These are phyloP conservation scores for Polypedilum vanderplanki DNA, from an alignment of 1,140 invertebrate genomes.

Conservation along the genomic window DNA sequence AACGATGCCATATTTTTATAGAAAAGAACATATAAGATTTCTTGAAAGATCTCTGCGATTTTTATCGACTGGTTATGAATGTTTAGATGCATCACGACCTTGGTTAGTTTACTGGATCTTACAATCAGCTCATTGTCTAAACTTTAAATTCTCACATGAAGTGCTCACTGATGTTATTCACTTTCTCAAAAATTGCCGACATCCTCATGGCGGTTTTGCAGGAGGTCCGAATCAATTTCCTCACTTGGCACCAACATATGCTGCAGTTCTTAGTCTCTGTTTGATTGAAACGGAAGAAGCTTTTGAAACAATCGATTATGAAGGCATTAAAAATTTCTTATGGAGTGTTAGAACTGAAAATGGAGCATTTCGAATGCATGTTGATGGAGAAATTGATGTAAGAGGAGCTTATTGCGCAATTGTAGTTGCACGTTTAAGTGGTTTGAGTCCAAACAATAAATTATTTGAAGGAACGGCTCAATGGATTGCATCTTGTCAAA, in stretches of 20 bases:
- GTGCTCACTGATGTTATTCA: conserved; percentile 58
- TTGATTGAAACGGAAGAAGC: conserved; percentile 83
- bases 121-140: conserved; percentile 79
- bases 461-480: conserved; percentile 80
- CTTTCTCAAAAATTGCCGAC: conserved; percentile 72
- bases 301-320: conserved; percentile 53
- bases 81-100: conserved; percentile 85
- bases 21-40: conserved; percentile 58
- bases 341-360: conserved; percentile 64
- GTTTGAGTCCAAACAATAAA: conserved; percentile 55
- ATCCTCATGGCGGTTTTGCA: conserved; percentile 80
- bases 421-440: conserved; percentile 80
- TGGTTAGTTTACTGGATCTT: conserved; percentile 96
- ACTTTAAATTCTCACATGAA: conserved; percentile 59
- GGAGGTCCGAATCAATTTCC: conserved; percentile 86
- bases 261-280: conserved; percentile 86
- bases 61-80: conserved; percentile 64
- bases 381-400: conserved; percentile 92
- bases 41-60: conserved; percentile 61
- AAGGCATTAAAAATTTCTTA: conserved; percentile 68
- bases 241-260: conserved; percentile 95
- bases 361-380: conserved; percentile 86
- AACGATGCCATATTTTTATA: conserved; percentile 54
- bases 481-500: conserved; percentile 91
- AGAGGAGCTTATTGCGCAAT: conserved; percentile 94